Base-by-base conservation (phyloP, 2,797 vertebrate species). In the Tenualosa thibaudeaui region DNA sequence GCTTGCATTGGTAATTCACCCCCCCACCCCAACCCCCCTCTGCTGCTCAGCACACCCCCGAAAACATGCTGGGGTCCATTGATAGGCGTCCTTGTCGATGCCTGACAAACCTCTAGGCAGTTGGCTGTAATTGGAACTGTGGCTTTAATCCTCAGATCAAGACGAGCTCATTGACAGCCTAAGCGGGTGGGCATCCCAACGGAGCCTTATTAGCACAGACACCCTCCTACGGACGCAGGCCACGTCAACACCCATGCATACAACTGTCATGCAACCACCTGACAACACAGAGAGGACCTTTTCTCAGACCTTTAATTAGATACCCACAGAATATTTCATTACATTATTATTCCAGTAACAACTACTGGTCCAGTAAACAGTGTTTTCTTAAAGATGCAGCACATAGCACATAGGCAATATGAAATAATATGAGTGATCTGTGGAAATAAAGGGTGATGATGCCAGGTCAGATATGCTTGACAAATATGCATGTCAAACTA, bases 61-160 rank as follows among this genome's bases (percentile, higher is more conserved):
- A 91, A 92, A 91, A 93, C 92, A 91, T 90, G 90, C 90, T 78
- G n/a, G 89, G 87, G 90, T 75, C 91, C 92, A 94, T 95, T 86
- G 93, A 94, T 93, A 92, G 92, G 89, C 93, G 88, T 93, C 92
- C 91, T 89, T 92, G 92, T 94, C 94, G 92, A 94, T 94, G 93
- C 90, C 89, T 92, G 91, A 94, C 94, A 95, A 94, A 94, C 92
- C 93, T 94, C 92, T 88, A 92, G 94, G 92, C 94, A 92, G 93
- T 91, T 83, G 91, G 92, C 94, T 95, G 93, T 95, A 94, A 95
- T 94, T 95, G 93, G 93, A 95, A 92, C 89, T 92, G 92, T 91
- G 86, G 91, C 86, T 86, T 90, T 95, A 95, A 95, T 95, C 94
- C 94, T 93, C 90, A 93, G 92, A 94, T 95, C 94, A 94, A 94